Percentiles rank a stretch among this genome's conserved stretches.
phyloP scores from a whole-genome alignment of 35 echinoderm and acorn worm genomes.

The Lytechinus variegatus region DNA sequence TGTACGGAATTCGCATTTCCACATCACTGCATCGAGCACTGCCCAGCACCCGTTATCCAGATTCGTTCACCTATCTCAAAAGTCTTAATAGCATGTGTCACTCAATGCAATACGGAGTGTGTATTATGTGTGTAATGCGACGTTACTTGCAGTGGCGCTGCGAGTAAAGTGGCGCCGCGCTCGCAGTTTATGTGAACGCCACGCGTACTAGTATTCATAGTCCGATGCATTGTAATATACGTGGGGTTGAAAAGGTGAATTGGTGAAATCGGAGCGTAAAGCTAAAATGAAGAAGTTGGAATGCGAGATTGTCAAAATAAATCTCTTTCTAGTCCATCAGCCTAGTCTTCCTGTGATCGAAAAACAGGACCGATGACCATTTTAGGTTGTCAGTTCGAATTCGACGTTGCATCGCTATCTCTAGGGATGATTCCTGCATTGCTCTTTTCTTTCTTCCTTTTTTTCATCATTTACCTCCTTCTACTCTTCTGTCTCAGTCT shows the following conservation, averaged over 20 bases:
- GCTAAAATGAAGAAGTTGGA: not conserved
- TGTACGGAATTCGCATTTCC: not conserved
- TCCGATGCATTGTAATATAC: not conserved
- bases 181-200: not conserved
- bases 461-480: too few relatives aligned
- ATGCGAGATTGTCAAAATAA: conserved; percentile 4
- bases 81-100: not conserved
- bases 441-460: not conserved
- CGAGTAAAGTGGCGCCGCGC: not conserved
- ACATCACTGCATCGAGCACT: not conserved
- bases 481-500: too few relatives aligned
- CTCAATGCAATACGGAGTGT: not conserved
- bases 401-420: not conserved
- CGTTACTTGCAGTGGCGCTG: not conserved
- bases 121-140: not conserved
- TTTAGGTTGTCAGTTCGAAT: not conserved
- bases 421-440: not conserved
- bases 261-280: not conserved
- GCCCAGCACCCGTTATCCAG: not conserved
- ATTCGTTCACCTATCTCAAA: not conserved
- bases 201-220: not conserved
- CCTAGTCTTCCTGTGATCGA: not conserved
- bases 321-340: not conserved
- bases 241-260: not conserved
- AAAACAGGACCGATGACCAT: not conserved